Base-by-base conservation (phyloP, 2,113 vertebrate genomes). In the Odocoileus hemionus region DNA sequence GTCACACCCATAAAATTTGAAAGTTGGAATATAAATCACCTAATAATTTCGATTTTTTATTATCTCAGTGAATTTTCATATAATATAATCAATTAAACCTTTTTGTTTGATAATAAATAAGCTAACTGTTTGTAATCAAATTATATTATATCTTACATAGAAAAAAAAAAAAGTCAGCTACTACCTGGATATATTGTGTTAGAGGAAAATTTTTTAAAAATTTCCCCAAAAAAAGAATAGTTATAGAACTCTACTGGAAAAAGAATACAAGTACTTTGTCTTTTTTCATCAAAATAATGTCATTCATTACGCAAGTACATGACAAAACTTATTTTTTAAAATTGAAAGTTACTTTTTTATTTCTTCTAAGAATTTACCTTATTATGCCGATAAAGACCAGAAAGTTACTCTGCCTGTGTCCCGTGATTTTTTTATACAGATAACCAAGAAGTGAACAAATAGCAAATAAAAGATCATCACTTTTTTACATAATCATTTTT, bases 401-500 rank as follows among this genome's bases (percentile, higher is more conserved):
- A 76, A 95, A 87, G 43, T 88, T 91, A 61, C 6, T 87, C 28
- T 91, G 86, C 15, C 26, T 61, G 11, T 57, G 8, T 86, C 58
- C 95, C 6, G 33, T 94, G 6, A 64, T 78, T 78, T 94, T 89
- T 89, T 96, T 89, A 96, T 26, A 89, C 6, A 88, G 55, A 87
- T 95, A 96, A 67, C 28, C 61, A 95, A 97, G 70, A 96, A 96
- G 15, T 47, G 79, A 96, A 89, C 67, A 95, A 80, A 86, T 19
- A 89, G 45, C 30, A 93, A 97, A 95, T 91, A 93, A 91, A 96
- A 92, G 26, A 95, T 93, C 92, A 94, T 95, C 28, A 47, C 45
- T 95, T 45, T 96, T 93, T 95, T 55, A 84, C 57, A 80, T 78
- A 97, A 90, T 85, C 52, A 91, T 64, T 96, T 90, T 90, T 96